A percentile compares a stretch with the other conserved stretches of the same genome.
phyloP scores from a whole-genome alignment of 2,888 invertebrate species.

The Spicauda simplicius region DNA sequence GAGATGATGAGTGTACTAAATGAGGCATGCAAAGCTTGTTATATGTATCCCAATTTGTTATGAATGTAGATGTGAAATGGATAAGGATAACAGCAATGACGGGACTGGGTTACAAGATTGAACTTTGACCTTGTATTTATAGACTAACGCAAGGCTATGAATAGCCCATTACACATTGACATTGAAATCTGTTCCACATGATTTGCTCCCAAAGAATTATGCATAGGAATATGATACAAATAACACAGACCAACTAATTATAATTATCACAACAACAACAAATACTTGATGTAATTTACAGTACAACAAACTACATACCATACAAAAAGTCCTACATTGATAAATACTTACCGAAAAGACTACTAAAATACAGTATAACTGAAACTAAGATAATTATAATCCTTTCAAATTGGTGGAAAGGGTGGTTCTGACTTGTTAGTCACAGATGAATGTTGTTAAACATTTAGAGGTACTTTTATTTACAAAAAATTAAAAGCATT shows the following conservation, averaged over 20 bases:
- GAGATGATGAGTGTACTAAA: neutral
- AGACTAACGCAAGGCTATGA: constrained; percentile 42
- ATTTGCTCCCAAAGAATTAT: constrained; percentile 39
- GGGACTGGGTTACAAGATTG: constrained; percentile 49
- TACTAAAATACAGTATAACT: neutral
- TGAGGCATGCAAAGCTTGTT: constrained; percentile 25
- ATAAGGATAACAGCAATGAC: constrained; percentile 43
- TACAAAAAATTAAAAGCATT: constrained; percentile 21
- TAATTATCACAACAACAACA: neutral
- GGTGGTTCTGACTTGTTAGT: constrained; percentile 10
- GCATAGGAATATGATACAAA: constrained; percentile 1
- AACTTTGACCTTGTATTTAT: constrained; percentile 46
- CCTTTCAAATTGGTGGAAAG: neutral
- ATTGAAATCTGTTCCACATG: constrained; percentile 58
- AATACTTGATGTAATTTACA: neutral
- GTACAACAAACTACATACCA: no score
- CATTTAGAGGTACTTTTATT: constrained; percentile 22
- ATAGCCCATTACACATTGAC: constrained; percentile 54
- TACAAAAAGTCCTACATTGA: no score
- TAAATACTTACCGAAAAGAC: constrained; percentile 1
- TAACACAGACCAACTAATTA: neutral
- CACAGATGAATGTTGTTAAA: constrained; percentile 13
- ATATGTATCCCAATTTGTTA: constrained; percentile 14
- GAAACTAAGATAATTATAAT: neutral
- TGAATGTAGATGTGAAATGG: constrained; percentile 17